Percentiles rank a stretch among this genome's conserved stretches.
Conservation (phyloP, 1,140 invertebrate species). For the Eumaeus atala region DNA sequence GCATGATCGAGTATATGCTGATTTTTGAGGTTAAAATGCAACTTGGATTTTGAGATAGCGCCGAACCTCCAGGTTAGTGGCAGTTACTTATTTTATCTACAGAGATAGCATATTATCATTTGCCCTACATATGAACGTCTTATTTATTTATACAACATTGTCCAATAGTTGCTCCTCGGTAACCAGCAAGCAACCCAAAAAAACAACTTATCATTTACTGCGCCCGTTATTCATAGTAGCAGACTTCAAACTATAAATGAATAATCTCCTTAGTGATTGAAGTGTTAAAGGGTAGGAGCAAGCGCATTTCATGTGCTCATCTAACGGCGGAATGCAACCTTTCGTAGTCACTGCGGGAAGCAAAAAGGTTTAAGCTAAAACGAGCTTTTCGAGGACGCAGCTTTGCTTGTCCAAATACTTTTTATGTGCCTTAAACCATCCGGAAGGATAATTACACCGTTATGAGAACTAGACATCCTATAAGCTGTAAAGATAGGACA, state of each 20-base stretch:
- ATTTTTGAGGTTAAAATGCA: constrained; percentile 72
- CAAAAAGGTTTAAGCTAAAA: constrained; percentile 57
- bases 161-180: constrained; percentile 9
- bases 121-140: constrained; percentile 42
- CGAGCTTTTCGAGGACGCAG: constrained; percentile 46
- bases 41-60: constrained; percentile 68
- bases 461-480: no score
- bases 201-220: neutral
- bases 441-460: no score
- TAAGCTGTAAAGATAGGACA: no score
- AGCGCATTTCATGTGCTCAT: neutral
- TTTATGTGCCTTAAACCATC: no score
- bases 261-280: no score
- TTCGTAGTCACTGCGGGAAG: constrained; percentile 37
- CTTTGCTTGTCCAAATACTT: constrained; percentile 46
- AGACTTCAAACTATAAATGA: no score
- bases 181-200: constrained; percentile 12
- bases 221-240: neutral
- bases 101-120: constrained; percentile 44
- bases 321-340: constrained; percentile 52
- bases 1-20: constrained; percentile 59
- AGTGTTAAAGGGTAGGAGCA: neutral
- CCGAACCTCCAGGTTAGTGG: constrained; percentile 67
- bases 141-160: constrained; percentile 14
- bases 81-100: constrained; percentile 49